Conservation (phyloP, 2,888 invertebrate species). For the Hoplodrina ambigua region DNA sequence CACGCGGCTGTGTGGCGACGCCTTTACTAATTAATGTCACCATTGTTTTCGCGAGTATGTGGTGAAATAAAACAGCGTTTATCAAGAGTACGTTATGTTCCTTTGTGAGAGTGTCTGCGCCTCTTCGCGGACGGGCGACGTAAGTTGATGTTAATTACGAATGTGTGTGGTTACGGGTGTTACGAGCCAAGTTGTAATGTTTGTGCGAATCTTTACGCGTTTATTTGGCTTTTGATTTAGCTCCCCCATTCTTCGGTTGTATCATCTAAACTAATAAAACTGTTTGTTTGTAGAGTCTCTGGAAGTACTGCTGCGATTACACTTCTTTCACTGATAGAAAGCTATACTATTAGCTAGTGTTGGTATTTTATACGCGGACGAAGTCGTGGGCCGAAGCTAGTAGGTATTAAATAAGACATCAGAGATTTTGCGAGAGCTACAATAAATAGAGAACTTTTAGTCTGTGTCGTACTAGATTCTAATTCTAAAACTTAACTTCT, state of each 20-base stretch:
- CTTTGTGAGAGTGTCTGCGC: slow-evolving; percentile 30
- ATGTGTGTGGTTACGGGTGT: not conserved
- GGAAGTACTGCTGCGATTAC: too few relatives aligned
- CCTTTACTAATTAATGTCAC: slow-evolving; percentile 65
- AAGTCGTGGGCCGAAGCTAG: too few relatives aligned
- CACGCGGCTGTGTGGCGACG: slow-evolving; percentile 58
- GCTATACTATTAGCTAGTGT: too few relatives aligned
- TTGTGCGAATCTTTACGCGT: not conserved
- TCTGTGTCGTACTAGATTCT: too few relatives aligned
- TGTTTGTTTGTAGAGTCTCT: too few relatives aligned
- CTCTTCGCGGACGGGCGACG: not conserved
- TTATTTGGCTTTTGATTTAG: not conserved
- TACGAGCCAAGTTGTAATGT: not conserved
- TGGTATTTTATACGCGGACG: too few relatives aligned
- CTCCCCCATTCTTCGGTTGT: too few relatives aligned
- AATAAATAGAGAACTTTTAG: too few relatives aligned
- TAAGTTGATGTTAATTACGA: not conserved
- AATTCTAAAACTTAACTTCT: not conserved
- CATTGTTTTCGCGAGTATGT: slow-evolving; percentile 48
- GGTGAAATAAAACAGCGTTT: slow-evolving; percentile 48
- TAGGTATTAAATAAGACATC: too few relatives aligned
- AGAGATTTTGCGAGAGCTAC: too few relatives aligned
- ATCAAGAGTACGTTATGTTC: slow-evolving; percentile 28
- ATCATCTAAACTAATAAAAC: too few relatives aligned
- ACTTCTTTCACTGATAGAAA: too few relatives aligned